Base-by-base conservation (phyloP, 2,888 invertebrate genomes). In the Dasysyrphus tricinctus region DNA sequence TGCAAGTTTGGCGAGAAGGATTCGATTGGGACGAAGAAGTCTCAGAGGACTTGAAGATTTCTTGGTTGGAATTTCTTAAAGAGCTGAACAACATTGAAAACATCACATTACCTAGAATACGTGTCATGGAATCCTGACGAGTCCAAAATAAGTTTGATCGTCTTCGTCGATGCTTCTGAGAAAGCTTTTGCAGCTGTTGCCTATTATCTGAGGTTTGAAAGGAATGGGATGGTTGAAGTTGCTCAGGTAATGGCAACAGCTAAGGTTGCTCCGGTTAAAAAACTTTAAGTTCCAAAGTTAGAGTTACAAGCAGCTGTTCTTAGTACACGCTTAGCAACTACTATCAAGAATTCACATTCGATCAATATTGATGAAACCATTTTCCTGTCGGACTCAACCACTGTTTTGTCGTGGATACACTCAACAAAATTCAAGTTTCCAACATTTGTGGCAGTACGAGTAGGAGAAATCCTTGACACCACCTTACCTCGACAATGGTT, bases 111-210 rank as follows among this genome's bases (percentile, higher is more conserved):
- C n/a, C n/a, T n/a, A n/a, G n/a, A n/a, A 11, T 74, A 61, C 39
- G 2, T 57, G 29, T 44, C 56, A 3, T 72, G 9, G 29, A 70
- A 56, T 11, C 56, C 56, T 7, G 42, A 70, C n/a, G 9, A 54
- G 7, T 69, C 54, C 5, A 29, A 44, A 5, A 6, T 14, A n/a
- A 44, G 44, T 44, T n/a, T 44, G 7, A n/a, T 44, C 7, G n/a
- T 44, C 32, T 56, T 70, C 12, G 56, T 56, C 16, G 70, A 56
- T 39, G 56, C 70, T 2, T 70, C 56, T 6, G 70, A 70, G 16
- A 14, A n/a, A n/a, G 69, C 54, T 56, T 70, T 56, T 42, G 54
- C 42, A 2, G 69, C 69, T n/a, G 56, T 56, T 9, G 56, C 56
- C n/a, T n/a, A n/a, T 9, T 57, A 34, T 5, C 16, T 70, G n/a